These are phyloP conservation scores for Propithecus coquereli DNA, from an alignment of 2,113 vertebrate species.

Conservation along the genomic window DNA sequence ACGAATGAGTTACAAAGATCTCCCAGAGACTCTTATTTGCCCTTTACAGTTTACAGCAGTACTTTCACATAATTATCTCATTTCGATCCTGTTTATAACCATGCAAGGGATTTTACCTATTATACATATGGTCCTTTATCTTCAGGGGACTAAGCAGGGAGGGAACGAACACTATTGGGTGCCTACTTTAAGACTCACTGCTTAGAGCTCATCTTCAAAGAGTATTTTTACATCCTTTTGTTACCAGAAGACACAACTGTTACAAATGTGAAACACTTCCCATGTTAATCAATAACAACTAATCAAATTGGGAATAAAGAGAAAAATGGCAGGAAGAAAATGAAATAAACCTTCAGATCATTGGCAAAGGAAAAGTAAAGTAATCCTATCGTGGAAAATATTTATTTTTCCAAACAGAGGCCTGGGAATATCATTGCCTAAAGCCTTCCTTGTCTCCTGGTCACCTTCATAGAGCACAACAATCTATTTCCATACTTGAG, in stretches of 20 bases:
- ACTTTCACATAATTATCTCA: slow-evolving; percentile 35
- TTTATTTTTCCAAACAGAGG: not conserved
- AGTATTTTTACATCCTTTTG: slow-evolving; percentile 14
- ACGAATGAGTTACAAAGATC: slow-evolving; percentile 10
- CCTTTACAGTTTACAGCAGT: not conserved
- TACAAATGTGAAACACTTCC: not conserved
- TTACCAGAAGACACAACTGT: slow-evolving; percentile 4
- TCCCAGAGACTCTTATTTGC: not conserved
- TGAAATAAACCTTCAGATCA: not conserved
- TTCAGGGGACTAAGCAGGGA: not conserved
- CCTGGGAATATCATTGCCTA: not conserved
- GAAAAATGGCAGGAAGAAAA: slow-evolving; percentile 14
- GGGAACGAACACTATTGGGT: not conserved
- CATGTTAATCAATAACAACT: slow-evolving; percentile 37
- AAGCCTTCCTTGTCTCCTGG: not conserved
- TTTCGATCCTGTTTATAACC: slow-evolving; percentile 45
- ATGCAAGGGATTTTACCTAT: not conserved
- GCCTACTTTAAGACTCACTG: not conserved
- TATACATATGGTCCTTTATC: slow-evolving; percentile 7
- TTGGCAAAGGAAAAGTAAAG: not conserved
- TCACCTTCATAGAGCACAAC: not conserved
- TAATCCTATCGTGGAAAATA: not conserved
- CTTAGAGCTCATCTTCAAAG: not conserved
- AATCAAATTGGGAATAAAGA: not conserved
- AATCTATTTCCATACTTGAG: not conserved